Base-by-base conservation (phyloP, 2,797 vertebrate species). In the Anisognathus igniventris region DNA sequence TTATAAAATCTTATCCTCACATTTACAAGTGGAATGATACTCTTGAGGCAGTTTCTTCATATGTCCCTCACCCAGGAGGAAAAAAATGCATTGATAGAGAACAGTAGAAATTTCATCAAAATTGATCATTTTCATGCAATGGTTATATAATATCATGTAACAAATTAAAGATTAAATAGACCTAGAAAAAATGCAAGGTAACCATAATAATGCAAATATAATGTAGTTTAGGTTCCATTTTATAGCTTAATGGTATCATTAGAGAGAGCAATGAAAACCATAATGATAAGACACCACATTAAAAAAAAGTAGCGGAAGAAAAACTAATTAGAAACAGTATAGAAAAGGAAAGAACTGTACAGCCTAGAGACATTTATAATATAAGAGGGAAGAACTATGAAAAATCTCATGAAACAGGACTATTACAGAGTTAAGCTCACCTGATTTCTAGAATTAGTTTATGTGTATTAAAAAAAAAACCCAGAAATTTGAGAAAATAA, bases 111-210 rank as follows among this genome's bases (percentile, higher is more conserved):
- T 56, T 40, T 89, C 37, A 66, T 72, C 25, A 81, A 92, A 92
- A 60, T 4, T 6, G 47, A 84, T 50, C 0, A 40, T 75, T 88
- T 90, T 61, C 8, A 0, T 48, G 17, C 22, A 24, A 37, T 57
- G 24, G 4, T 60, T 94, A 57, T 56, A 70, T 15, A 62, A 86
- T 53, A 81, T 6, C 24, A n/a, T 70, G 31, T 28, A 86, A 88
- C 10, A 92, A 84, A 91, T 78, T 39, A 66, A 77, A 90, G 17
- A 44, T 50, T 90, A 88, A 93, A 72, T 31, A 93, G 77, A 86
- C 40, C 33, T 65, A 73, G 22, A 60, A 30, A 73, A 81, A 92
- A 86, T 50, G 23, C 31, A 70, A 60, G 22, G 48, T 54, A 94
- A 76, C 78, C 17, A 48, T 25, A 62, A 60, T 62, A 88, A 93